Evolutionary conservation across 2,797 vertebrate species (phyloP), one percentile per base, ranked within the genome.

Genomic region (Euphonia xanthogaster): DNA sequence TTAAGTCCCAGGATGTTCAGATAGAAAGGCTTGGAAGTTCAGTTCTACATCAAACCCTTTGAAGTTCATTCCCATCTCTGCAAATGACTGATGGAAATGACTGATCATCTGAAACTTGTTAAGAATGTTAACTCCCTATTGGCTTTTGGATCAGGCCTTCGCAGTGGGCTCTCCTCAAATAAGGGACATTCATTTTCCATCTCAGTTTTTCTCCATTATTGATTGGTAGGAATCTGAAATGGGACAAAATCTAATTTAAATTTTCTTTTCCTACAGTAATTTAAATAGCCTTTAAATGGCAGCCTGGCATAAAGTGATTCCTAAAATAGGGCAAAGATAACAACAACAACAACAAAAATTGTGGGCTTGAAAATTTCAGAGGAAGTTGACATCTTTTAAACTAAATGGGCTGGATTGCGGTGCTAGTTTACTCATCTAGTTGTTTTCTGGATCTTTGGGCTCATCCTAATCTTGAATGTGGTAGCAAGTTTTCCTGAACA

Each of bases 31-130:
- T 90, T 94, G 95, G 79, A 94, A 94, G 66, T 82, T 95, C 90
- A 93, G 73, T 90, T 86, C 89, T 88, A 14, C 53, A 86, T 70
- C 55, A 88, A 88, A 61, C 76, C 54, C 79, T 95, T 95, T 96
- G 96, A 97, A 94, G 91, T 90, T 96, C 90, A 73, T 91, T 94
- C 62, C 39, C 91, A 79, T 94, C 79, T 93, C 86, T 96, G 74
- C 55, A 93, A 95, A 91, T 75, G 78, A 94, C 88, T 96, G 90
- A 86, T 95, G 91, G 55, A 81, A 94, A 81, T 94, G 85, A 76
- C 87, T 71, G 77, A 88, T 89, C 94, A 93, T 95, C 94, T 96
- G 96, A 97, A 96, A 89, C 76, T 95, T 85, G 83, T 96, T 96
- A 96, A 73, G 76, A 86, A 74, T 35, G 28, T 79, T 79, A 60